Evolutionary conservation across 1,140 invertebrate genomes (phyloP), one percentile per base, ranked within the genome.

Genomic region (Glomeris maerens): DNA sequence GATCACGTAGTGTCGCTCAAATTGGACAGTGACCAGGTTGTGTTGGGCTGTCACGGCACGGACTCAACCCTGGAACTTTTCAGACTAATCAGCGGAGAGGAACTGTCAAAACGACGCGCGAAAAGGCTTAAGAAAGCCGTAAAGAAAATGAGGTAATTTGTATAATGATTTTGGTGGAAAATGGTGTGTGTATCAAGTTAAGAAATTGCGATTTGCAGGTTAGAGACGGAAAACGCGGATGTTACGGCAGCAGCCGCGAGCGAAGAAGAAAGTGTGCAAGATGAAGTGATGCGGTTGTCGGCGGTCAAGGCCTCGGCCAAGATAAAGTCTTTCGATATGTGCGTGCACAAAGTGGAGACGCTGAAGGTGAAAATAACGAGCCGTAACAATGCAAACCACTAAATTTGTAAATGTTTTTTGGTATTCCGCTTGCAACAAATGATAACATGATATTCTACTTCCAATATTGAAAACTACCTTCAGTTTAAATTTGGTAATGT

Each of bases 51-150:
- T 67, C 80, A 91, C 66, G 88, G 90, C 2, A 81, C 74, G 23
- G 84, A 91, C 58, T 77, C 78, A 52, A 67, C 73, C 7, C 66
- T 96, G 10, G 93, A 97, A 69, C 64, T 91, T 27, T 97, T 92
- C 64, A 70, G 77, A 42, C 78, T 98, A 53, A 77, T 80, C 56
- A 68, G 76, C 1, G 74, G 84, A 14, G 78, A 82, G 36, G 81
- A 92, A 64, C 75, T 84, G 0, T 73, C 78, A 48, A 60, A 69
- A 25, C 75, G 76, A 55, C 68, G 81, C 52, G 67, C 69, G 10
- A 95, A 91, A 70, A 74, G 84, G 45, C 56, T 81, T 20, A 81
- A 81, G 57, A 94, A 91, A 68, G 71, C 78, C 47, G 36, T 48
- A 55, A 60, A 47, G 27, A 13, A 3, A 13, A 52, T 2, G 55